Evolutionary conservation across 2,888 invertebrate species (phyloP).

Genomic region (Apodemia zela): DNA sequence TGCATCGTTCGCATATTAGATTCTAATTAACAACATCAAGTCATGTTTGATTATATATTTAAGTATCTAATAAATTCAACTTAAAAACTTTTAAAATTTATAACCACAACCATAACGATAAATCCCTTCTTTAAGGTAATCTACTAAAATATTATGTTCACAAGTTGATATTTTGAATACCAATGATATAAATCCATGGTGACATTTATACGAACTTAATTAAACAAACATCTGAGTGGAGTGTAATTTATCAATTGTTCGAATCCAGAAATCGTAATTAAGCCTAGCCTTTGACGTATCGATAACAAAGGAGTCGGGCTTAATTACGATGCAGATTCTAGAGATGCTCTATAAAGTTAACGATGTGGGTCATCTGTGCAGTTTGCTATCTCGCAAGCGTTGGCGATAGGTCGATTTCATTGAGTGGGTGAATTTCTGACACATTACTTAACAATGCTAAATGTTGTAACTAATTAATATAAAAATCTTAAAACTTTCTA

Average conservation of each 20-base stretch:
- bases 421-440: background rate
- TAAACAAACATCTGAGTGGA: slow-evolving; percentile 35
- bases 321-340: slow-evolving; percentile 62
- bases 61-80: too few species aligned
- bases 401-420: slow-evolving; percentile 43
- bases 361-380: slow-evolving; percentile 59
- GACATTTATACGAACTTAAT: slow-evolving; percentile 40
- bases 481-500: too few species aligned
- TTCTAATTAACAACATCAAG: background rate
- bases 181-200: slow-evolving; percentile 24
- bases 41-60: too few species aligned
- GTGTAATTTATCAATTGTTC: slow-evolving; percentile 34
- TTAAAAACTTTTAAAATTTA: background rate
- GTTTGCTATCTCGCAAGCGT: slow-evolving; percentile 37
- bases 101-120: background rate
- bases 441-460: background rate
- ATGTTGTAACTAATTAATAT: too few species aligned
- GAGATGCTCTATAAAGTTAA: slow-evolving; percentile 71
- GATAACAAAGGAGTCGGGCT: slow-evolving; percentile 39
- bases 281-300: slow-evolving; percentile 37
- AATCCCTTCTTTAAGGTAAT: background rate
- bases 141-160: background rate
- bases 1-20: too few species aligned
- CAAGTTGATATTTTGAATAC: slow-evolving; percentile 6
- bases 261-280: slow-evolving; percentile 36